A percentile compares a stretch with the other conserved stretches of the same genome.
phyloP scores from a whole-genome alignment of 1,140 invertebrate genomes.

The Acromyrmex heyeri region DNA sequence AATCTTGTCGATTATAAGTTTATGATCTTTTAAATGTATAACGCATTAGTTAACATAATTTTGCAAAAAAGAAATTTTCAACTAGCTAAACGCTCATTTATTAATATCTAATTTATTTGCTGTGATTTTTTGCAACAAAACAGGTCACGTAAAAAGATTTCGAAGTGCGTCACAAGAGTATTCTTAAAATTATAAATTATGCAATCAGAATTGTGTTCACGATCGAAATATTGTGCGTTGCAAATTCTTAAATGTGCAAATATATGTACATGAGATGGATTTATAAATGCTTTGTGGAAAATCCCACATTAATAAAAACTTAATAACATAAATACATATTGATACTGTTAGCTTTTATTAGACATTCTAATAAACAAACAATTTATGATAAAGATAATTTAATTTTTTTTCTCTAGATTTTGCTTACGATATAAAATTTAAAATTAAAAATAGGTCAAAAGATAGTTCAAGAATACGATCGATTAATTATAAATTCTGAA shows the following conservation, averaged over 20 bases:
- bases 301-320: background rate
- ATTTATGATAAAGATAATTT: background rate
- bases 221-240: constrained; percentile 1
- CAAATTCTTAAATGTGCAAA: background rate
- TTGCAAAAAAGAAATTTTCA: background rate
- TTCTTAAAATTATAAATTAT: constrained; percentile 68
- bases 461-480: background rate
- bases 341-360: constrained; percentile 5
- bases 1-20: background rate
- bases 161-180: constrained; percentile 32
- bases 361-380: background rate
- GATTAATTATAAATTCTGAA: constrained; percentile 24
- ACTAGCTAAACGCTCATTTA: background rate
- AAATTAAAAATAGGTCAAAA: background rate
- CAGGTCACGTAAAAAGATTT: constrained; percentile 58
- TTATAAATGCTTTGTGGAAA: constrained; percentile 30
- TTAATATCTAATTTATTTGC: background rate
- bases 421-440: background rate
- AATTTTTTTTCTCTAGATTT: background rate
- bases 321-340: background rate
- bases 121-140: constrained; percentile 53
- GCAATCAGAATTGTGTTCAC: constrained; percentile 35
- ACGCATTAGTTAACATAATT: constrained; percentile 7
- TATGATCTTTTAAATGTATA: background rate
- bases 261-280: background rate